Evolutionary conservation across 2,888 invertebrate genomes (phyloP).

Genomic region (Drepana falcataria): DNA sequence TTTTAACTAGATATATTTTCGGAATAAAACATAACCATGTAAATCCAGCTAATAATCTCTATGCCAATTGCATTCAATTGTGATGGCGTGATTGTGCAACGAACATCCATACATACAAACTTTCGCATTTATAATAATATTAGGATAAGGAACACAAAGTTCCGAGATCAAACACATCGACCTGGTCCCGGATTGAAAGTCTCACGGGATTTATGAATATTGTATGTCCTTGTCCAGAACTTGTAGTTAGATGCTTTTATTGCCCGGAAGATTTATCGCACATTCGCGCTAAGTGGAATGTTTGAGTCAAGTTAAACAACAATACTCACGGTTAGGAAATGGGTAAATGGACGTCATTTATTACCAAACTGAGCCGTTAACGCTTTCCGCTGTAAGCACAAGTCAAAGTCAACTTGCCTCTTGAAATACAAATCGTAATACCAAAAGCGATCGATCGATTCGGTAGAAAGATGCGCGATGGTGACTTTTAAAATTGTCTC

Average conservation of each 20-base stretch:
- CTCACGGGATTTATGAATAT: neutral
- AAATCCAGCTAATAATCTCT: no score
- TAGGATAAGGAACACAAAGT: neutral
- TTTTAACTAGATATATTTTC: no score
- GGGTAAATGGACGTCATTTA: neutral
- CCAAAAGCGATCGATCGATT: no score
- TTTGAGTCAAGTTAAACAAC: neutral
- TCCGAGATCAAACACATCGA: neutral
- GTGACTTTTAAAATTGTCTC: no score
- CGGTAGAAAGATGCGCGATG: no score
- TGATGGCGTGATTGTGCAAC: no score
- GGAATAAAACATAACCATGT: no score
- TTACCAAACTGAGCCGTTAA: neutral
- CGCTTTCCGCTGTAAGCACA: neutral
- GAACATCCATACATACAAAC: no score
- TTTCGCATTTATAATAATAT: neutral
- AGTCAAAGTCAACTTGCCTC: neutral
- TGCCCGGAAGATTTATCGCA: neutral
- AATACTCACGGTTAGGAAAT: neutral
- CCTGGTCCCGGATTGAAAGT: neutral
- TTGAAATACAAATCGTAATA: no score
- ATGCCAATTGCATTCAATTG: no score
- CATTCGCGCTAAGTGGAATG: neutral
- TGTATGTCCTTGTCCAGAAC: neutral
- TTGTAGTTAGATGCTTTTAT: neutral